These are phyloP conservation scores for Drosophila paracracens DNA, from an alignment of 2,888 invertebrate genomes.

Conservation along the genomic window DNA sequence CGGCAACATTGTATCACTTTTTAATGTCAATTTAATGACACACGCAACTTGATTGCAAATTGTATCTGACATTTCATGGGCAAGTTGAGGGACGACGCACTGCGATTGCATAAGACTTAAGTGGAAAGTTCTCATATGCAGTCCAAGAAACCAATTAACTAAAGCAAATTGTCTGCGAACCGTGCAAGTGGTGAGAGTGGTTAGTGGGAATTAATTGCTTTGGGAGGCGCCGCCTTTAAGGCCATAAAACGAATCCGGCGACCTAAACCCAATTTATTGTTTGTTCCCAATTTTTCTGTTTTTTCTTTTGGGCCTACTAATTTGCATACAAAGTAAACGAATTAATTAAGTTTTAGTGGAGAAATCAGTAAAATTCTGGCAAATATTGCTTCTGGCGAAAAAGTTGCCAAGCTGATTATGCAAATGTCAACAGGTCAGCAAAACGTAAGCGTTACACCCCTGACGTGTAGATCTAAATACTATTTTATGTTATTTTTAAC, in stretches of 20 bases:
- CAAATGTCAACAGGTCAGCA: slow-evolving; percentile 77
- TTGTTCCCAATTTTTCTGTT: background rate
- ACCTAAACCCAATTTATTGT: slow-evolving; percentile 23
- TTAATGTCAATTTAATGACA: slow-evolving; percentile 11
- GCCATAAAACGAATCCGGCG: slow-evolving; percentile 36
- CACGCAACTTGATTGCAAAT: slow-evolving; percentile 17
- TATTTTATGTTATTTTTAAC: slow-evolving; percentile 65
- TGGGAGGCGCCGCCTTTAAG: slow-evolving; percentile 37
- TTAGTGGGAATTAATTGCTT: slow-evolving; percentile 29
- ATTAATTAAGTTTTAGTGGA: slow-evolving; percentile 67
- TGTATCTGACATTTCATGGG: slow-evolving; percentile 19
- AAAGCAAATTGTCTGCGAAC: slow-evolving; percentile 75
- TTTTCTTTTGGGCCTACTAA: background rate
- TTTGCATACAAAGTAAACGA: slow-evolving; percentile 52
- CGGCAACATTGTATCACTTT: slow-evolving; percentile 1
- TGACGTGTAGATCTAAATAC: background rate
- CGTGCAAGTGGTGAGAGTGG: slow-evolving; percentile 47
- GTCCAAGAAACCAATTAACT: slow-evolving; percentile 70
- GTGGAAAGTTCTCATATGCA: slow-evolving; percentile 40
- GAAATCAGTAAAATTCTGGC: slow-evolving; percentile 46
- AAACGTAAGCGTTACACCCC: slow-evolving; percentile 21
- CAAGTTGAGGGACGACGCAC: slow-evolving; percentile 15
- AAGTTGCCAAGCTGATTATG: slow-evolving; percentile 45
- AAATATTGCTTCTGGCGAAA: slow-evolving; percentile 36
- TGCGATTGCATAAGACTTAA: slow-evolving; percentile 42